These are phyloP conservation scores for Botia almorhae DNA, from an alignment of 2,797 vertebrate species.

Conservation along the genomic window DNA sequence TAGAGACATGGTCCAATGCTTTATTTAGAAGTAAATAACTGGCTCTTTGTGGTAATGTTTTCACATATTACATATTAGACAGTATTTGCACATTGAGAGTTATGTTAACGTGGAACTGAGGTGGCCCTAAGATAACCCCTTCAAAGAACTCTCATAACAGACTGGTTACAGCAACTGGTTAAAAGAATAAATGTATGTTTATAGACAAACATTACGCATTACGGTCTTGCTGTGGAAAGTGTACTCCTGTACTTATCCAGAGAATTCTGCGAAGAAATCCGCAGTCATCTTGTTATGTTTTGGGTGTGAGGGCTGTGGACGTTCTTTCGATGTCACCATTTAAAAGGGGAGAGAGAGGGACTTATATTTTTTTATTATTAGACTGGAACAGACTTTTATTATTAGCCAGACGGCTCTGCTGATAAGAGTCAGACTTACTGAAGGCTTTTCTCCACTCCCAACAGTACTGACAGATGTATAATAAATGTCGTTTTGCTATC, in stretches of 20 bases:
- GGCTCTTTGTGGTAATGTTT: conserved; percentile 23
- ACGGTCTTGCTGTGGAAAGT: too few relatives aligned
- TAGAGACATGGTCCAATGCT: background rate
- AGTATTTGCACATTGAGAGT: conserved; percentile 29
- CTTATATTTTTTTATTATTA: conserved; percentile 25
- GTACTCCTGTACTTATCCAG: background rate
- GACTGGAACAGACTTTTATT: background rate
- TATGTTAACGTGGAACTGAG: too few relatives aligned
- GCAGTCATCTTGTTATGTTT: conserved; percentile 33
- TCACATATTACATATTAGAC: background rate
- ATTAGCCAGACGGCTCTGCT: conserved; percentile 43
- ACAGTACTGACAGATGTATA: conserved; percentile 26
- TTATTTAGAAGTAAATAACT: conserved; percentile 9
- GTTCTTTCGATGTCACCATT: conserved; percentile 1
- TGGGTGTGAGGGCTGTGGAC: conserved; percentile 37
- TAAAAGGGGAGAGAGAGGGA: background rate
- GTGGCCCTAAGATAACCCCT: conserved; percentile 4
- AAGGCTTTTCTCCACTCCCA: conserved; percentile 34
- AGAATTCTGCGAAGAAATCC: conserved; percentile 13
- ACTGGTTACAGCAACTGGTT: background rate
- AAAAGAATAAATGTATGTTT: background rate
- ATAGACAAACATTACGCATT: conserved; percentile 6
- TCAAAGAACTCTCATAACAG: conserved; percentile 1
- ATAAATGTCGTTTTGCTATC: conserved; percentile 15
- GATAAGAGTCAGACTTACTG: conserved; percentile 51